Evolutionary conservation across 2,888 invertebrate genomes (phyloP).

Genomic region (Conchocele bisecta): DNA sequence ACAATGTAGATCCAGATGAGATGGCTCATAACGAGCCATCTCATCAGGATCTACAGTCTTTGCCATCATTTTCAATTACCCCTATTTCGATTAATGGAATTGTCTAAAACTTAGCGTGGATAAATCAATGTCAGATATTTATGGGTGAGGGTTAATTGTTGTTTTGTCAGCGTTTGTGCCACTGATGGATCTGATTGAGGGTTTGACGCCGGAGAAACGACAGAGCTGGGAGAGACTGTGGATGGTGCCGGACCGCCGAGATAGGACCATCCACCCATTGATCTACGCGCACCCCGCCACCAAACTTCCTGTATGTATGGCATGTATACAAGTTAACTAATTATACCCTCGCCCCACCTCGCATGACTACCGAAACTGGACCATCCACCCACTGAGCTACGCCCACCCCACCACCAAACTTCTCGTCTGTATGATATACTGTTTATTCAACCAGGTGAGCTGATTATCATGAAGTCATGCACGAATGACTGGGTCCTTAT

Average conservation of each 20-base stretch:
- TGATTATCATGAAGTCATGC: too few relatives aligned
- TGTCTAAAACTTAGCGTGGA: too few relatives aligned
- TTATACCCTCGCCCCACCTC: neutral
- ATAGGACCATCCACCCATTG: slow-evolving; percentile 70
- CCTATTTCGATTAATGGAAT: too few relatives aligned
- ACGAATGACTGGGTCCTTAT: too few relatives aligned
- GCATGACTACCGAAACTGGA: slow-evolving; percentile 59
- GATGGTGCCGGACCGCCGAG: slow-evolving; percentile 73
- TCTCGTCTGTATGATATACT: slow-evolving; percentile 70
- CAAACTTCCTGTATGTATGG: slow-evolving; percentile 65
- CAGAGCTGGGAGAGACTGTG: slow-evolving; percentile 76
- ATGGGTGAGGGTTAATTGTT: too few relatives aligned
- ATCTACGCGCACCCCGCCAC: slow-evolving; percentile 79
- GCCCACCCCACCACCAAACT: slow-evolving; percentile 75
- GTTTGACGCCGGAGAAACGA: slow-evolving; percentile 64
- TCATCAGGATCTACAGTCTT: too few relatives aligned
- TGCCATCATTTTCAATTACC: too few relatives aligned
- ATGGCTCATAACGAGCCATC: too few relatives aligned
- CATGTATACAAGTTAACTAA: neutral
- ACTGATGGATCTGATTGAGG: slow-evolving; percentile 73
- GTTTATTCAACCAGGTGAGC: too few relatives aligned
- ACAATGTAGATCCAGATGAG: too few relatives aligned
- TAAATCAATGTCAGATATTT: too few relatives aligned
- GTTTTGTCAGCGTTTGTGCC: slow-evolving; percentile 74
- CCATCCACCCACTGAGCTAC: slow-evolving; percentile 77